Conservation (phyloP, 2,113 vertebrate genomes). For the Daphoenositta chrysoptera region DNA sequence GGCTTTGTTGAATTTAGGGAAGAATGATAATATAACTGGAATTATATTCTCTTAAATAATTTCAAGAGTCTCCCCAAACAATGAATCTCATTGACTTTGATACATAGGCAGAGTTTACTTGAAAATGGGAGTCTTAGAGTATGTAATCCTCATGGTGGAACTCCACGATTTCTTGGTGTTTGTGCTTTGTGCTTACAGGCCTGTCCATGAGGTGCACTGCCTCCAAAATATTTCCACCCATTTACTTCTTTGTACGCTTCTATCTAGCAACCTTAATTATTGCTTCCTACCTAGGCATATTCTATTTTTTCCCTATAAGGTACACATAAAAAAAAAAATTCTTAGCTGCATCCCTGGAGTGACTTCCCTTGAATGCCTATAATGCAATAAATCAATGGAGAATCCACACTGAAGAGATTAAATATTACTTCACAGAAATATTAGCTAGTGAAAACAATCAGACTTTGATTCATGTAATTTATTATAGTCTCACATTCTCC, state of each 20-base stretch:
- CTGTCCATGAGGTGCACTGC: not conserved
- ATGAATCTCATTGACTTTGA: not conserved
- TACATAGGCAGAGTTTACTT: not conserved
- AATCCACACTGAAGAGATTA: not conserved
- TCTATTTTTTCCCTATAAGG: not conserved
- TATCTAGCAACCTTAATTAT: not conserved
- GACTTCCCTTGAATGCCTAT: not conserved
- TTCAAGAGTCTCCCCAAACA: not conserved
- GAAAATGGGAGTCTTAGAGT: not conserved
- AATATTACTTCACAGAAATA: not conserved
- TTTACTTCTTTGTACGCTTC: not conserved
- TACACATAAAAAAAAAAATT: not conserved
- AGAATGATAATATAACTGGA: not conserved
- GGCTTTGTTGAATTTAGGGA: not conserved
- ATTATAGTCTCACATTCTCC: slow-evolving; percentile 7
- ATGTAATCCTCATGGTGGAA: not conserved
- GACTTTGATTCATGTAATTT: slow-evolving; percentile 38
- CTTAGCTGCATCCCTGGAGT: not conserved
- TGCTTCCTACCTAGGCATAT: not conserved
- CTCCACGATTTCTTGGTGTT: not conserved
- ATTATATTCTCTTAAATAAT: not conserved
- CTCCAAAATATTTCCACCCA: not conserved
- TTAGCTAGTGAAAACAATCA: slow-evolving; percentile 6
- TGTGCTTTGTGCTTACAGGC: not conserved
- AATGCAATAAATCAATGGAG: not conserved